A percentile compares a stretch with the other conserved stretches of the same genome.
Conservation (phyloP, 2,113 vertebrate species). For the Oreochromis spilurus region DNA sequence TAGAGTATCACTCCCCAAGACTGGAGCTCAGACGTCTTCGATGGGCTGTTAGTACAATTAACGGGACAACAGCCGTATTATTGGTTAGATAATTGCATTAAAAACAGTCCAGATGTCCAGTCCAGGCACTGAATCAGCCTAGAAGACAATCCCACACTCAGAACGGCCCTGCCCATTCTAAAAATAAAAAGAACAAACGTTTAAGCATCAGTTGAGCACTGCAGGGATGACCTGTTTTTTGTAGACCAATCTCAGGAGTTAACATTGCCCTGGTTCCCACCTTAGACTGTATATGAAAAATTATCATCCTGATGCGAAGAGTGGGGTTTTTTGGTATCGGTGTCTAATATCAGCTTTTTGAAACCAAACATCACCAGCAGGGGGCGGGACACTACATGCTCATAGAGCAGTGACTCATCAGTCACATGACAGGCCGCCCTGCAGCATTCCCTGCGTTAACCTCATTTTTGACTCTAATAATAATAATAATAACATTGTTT, state of each 20-base stretch:
- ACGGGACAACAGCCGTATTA: not conserved
- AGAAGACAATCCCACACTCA: not conserved
- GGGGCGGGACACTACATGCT: not conserved
- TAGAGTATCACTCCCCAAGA: not conserved
- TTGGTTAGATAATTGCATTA: not conserved
- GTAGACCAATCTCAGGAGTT: not conserved
- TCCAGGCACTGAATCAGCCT: not conserved
- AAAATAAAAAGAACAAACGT: not conserved
- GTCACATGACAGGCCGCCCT: not conserved
- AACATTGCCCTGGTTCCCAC: not conserved
- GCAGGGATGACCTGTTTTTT: not conserved
- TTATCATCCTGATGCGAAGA: not conserved
- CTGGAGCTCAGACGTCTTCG: not conserved
- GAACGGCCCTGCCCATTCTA: not conserved
- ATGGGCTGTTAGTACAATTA: not conserved
- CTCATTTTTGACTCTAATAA: not conserved
- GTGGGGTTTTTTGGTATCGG: not conserved
- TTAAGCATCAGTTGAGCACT: not conserved
- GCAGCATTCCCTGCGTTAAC: no score
- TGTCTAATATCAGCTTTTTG: not conserved
- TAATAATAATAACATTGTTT: not conserved
- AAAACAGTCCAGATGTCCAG: not conserved
- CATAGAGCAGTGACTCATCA: not conserved
- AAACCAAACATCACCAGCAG: not conserved
- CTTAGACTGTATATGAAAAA: not conserved